Conservation (phyloP, 2,113 vertebrate species). For the Podiceps cristatus region DNA sequence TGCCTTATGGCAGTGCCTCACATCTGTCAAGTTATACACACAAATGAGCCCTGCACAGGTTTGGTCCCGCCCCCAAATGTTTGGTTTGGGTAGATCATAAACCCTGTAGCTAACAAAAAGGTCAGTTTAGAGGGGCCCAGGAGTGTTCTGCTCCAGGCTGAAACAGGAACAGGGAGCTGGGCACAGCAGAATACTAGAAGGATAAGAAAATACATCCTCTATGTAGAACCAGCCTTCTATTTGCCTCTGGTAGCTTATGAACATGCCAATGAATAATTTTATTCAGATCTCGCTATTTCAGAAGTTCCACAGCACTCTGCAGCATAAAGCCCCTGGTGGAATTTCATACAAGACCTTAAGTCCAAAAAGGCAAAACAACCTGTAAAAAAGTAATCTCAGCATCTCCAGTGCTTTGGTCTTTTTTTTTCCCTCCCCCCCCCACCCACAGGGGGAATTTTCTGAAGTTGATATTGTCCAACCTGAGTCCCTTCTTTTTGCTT, state of each 20-base stretch:
- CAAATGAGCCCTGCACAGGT: not conserved
- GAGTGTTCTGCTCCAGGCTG: not conserved
- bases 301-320: not conserved
- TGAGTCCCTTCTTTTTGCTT: not conserved
- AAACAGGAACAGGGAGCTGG: not conserved
- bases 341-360: not conserved
- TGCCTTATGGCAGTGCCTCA: not conserved
- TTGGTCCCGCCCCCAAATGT: too few relatives aligned
- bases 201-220: not conserved
- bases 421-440: too few relatives aligned
- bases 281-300: not conserved
- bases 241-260: not conserved
- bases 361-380: not conserved
- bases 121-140: not conserved
- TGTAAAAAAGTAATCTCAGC: not conserved
- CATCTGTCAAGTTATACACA: not conserved
- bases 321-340: not conserved
- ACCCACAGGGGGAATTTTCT: not conserved
- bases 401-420: not conserved
- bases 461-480: not conserved
- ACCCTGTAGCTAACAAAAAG: not conserved
- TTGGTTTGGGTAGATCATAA: conserved; percentile 11
- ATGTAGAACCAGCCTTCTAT: not conserved
- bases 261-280: not conserved
- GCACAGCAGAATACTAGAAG: not conserved